A percentile compares a stretch with the other conserved stretches of the same genome.
phyloP scores from a whole-genome alignment of 2,888 invertebrate genomes.

The Tachina lurida region DNA sequence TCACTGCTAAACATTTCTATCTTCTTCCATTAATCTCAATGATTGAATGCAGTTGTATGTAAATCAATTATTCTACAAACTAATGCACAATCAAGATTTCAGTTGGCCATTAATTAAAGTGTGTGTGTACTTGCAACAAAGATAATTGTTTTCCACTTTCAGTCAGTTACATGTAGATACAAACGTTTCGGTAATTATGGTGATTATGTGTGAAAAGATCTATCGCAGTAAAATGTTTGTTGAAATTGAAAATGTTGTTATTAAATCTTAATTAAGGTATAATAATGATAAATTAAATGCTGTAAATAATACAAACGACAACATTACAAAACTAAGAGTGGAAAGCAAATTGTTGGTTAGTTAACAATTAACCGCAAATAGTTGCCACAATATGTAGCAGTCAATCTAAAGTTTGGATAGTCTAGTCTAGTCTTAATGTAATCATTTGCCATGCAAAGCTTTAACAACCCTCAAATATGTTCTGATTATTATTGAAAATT shows the following conservation, averaged over 20 bases:
- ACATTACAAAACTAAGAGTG: too few species aligned
- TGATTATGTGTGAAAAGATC: slow-evolving; percentile 7
- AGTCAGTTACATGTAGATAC: neutral
- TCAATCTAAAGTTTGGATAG: too few species aligned
- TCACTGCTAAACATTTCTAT: too few species aligned
- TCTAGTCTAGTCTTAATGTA: too few species aligned
- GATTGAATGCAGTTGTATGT: slow-evolving; percentile 1
- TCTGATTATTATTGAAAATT: too few species aligned
- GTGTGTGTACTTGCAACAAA: neutral
- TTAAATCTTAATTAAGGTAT: slow-evolving; percentile 6
- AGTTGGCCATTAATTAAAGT: neutral
- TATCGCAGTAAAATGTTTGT: slow-evolving; percentile 5
- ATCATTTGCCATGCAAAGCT: too few species aligned
- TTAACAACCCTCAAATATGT: too few species aligned
- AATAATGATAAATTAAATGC: neutral
- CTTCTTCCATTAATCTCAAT: neutral
- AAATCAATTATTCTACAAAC: slow-evolving; percentile 28
- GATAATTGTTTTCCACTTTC: slow-evolving; percentile 42
- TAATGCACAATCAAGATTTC: neutral
- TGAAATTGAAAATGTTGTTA: slow-evolving; percentile 23
- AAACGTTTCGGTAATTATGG: slow-evolving; percentile 1
- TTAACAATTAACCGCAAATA: too few species aligned
- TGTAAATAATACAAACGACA: neutral
- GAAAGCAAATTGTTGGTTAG: too few species aligned
- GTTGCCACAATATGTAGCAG: too few species aligned